These are phyloP conservation scores for Drosophila borborema DNA, from an alignment of 2,888 invertebrate species.

Conservation along the genomic window DNA sequence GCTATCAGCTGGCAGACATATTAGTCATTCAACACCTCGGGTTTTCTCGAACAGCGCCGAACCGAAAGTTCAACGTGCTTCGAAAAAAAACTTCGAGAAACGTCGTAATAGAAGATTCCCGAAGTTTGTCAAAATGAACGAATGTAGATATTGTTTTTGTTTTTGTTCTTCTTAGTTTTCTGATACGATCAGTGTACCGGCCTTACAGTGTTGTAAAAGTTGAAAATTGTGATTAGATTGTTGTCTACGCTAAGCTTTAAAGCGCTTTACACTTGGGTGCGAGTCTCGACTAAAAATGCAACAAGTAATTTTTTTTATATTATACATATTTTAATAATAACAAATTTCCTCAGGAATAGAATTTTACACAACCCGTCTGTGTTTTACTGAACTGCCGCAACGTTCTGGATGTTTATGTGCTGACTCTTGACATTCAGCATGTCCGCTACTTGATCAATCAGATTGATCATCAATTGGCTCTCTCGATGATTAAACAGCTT, in stretches of 20 bases:
- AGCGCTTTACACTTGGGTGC: background rate
- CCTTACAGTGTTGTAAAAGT: slow-evolving; percentile 5
- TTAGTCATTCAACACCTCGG: slow-evolving; percentile 40
- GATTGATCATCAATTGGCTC: slow-evolving; percentile 87
- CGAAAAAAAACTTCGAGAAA: slow-evolving; percentile 11
- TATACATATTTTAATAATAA: background rate
- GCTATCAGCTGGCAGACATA: slow-evolving; percentile 34
- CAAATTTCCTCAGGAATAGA: no score
- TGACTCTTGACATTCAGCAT: slow-evolving; percentile 22
- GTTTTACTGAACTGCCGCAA: background rate
- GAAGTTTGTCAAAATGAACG: slow-evolving; percentile 29
- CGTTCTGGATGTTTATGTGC: background rate
- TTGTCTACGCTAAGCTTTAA: slow-evolving; percentile 2
- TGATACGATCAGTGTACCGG: slow-evolving; percentile 11
- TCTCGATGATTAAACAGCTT: slow-evolving; percentile 88
- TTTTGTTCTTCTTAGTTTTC: background rate
- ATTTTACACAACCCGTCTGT: background rate
- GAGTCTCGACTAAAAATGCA: slow-evolving; percentile 11
- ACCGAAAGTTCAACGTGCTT: slow-evolving; percentile 31
- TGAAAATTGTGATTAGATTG: slow-evolving; percentile 1
- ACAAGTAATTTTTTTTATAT: no score
- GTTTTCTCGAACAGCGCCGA: slow-evolving; percentile 9
- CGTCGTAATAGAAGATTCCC: slow-evolving; percentile 29
- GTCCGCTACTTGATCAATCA: slow-evolving; percentile 33
- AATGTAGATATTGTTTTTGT: slow-evolving; percentile 4